Percentiles rank a stretch among this genome's conserved stretches.
Conservation (phyloP, 2,113 vertebrate genomes). For the Podocnemis expansa region DNA sequence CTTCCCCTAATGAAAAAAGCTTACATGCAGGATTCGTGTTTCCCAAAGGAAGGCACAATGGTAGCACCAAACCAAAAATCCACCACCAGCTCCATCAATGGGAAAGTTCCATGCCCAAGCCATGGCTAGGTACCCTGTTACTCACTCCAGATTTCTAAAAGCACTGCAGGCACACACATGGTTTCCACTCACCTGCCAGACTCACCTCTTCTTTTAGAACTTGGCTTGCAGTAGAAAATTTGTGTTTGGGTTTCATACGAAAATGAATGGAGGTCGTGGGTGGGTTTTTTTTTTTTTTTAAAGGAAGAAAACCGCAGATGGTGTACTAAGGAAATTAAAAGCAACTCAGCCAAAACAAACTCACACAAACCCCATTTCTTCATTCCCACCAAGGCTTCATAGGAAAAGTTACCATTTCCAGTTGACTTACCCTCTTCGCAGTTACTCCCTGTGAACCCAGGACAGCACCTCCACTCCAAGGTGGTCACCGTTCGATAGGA, state of each 20-base stretch:
- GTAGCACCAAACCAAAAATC: not conserved
- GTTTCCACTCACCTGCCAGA: not conserved
- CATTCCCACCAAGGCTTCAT: not conserved
- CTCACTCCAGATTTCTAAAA: not conserved
- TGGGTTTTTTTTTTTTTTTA: too few relatives aligned
- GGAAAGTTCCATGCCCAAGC: not conserved
- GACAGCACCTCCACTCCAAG: slow-evolving; percentile 94
- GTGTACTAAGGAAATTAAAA: not conserved
- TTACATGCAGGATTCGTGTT: not conserved
- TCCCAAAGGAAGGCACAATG: not conserved
- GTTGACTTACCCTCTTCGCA: slow-evolving; percentile 88
- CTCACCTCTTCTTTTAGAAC: not conserved
- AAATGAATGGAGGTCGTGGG: not conserved
- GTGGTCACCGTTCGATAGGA: slow-evolving; percentile 89
- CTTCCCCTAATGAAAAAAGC: not conserved
- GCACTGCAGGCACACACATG: not conserved
- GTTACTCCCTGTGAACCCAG: slow-evolving; percentile 88
- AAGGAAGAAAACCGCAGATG: not conserved
- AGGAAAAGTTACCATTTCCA: not conserved
- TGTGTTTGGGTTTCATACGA: accelerated
- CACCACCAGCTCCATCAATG: not conserved
- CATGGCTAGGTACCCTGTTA: not conserved
- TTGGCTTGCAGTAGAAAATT: not conserved
- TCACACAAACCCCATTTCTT: not conserved
- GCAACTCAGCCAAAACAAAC: not conserved